A percentile compares a stretch with the other conserved stretches of the same genome.
Evolutionary conservation across 2,113 vertebrate species (phyloP).

Genomic region (Eubucco bourcierii): DNA sequence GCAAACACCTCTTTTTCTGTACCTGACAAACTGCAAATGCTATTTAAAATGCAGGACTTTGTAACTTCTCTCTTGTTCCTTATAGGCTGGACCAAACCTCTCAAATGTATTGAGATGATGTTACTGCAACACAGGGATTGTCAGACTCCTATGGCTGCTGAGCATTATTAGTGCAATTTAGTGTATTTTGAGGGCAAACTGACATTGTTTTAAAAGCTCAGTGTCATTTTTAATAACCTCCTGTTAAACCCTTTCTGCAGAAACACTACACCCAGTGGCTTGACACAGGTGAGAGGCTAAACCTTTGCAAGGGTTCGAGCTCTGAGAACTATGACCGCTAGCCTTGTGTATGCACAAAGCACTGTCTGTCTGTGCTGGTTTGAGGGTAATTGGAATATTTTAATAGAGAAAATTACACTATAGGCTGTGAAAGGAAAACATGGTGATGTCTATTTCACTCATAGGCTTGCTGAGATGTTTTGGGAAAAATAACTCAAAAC

Average conservation of each 20-base stretch:
- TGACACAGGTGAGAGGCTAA: neutral
- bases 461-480: no score
- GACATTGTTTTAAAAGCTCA: neutral
- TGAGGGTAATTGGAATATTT: no score
- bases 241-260: neutral
- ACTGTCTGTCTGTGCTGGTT: no score
- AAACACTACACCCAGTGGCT: accelerated
- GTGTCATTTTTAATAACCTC: neutral
- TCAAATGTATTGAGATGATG: neutral
- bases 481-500: no score
- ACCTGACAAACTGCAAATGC: neutral
- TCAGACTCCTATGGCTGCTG: accelerated
- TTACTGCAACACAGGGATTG: neutral
- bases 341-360: accelerated
- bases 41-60: neutral
- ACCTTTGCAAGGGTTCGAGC: neutral
- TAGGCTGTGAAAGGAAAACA: no score
- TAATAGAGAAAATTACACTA: no score
- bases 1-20: neutral
- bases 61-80: neutral
- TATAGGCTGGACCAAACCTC: neutral
- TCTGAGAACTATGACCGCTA: neutral
- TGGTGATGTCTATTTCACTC: no score
- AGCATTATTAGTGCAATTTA: neutral
- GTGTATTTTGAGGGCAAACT: neutral